Base-by-base conservation (phyloP, 2,888 invertebrate genomes). In the Isotomurus palustris region DNA sequence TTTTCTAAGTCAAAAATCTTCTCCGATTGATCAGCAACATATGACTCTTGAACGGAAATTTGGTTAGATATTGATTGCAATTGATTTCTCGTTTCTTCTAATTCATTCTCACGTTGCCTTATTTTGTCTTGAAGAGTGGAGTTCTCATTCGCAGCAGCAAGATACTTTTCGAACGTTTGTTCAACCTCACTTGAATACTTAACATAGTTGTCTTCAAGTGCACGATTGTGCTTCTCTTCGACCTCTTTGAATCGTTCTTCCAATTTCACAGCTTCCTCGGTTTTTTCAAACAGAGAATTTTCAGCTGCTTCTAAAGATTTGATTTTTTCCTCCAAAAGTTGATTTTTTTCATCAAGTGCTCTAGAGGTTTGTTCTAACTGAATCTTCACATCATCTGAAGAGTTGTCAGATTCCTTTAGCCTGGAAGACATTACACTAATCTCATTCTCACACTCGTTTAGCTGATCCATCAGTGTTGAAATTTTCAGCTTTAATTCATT, bases 271-370 rank as follows among this genome's bases (percentile, higher is more conserved):
- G 24, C 19, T 2, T 58, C 57, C 48, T 67, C 67, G 8, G 53
- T 63, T 41, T 67, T 64, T 3, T 61, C 63, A 50, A 65, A 64
- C 1, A 65, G 21, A 1, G 51, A 27, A 21, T 64, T 58, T 32
- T 67, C 65, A 1, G 81, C 78, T 60, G 82, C 80, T 49, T 82
- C 80, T 3, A 87, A 75, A 53, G 80, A 78, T 29, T 78, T 75
- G n/a, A 86, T 78, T 71, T 81, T 79, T 49, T 82, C 79, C 68
- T 82, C 80, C 4, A 87, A 75, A 53, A 80, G 78, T 27, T 78
- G 74, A n/a, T 86, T 78, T 69, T 81, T 78, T 50, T 82, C 79
- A 70, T 82, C 79, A 1, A 43, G 6, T 8, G 41, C 10, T 24
- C 24, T 40, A 5, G 29, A 28, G 2, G 43, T 19, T 6, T 21